Base-by-base conservation (phyloP, 92 coral and sea anemone genomes). In the Desmophyllum pertusum region DNA sequence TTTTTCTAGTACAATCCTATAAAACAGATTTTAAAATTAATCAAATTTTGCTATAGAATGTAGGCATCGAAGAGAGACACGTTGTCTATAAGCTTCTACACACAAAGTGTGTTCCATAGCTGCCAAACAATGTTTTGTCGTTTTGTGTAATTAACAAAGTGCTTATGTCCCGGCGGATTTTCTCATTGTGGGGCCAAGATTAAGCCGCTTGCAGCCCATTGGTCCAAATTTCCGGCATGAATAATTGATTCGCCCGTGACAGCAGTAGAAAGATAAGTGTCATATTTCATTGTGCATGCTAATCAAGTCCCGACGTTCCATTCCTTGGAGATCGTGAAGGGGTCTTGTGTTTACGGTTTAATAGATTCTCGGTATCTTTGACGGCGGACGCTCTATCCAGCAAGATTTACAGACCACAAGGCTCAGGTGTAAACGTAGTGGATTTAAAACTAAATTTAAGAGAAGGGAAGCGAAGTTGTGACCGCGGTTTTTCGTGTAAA, bases 281-380 rank as follows among this genome's bases (percentile, higher is more conserved):
- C 86, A 71, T 17, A 82, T 82, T 55, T 57, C 86, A 70, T 53
- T 69, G 43, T 17, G 67, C 30, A 69, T 37, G 51, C 50, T 79
- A 64, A 63, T 18, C 5, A 0, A 2, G n/a, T n/a, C 25, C 41
- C 41, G 13, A 33, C 74, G 41, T 50, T 11, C 74, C 82, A 81
- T 83, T 77, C 93, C 93, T 90, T 90, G 64, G 93, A 77, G 93
- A 90, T 90, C 82, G 82, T 0, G 85, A 57, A 61, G 55, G 76
- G 55, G 50, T 62, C 66, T 78, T 82, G 88, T 82, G 86, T 82
- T 82, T 72, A 82, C 86, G 59, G 86, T 82, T 23, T 21, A n/a
- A n/a, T n/a, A 67, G 45, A 67, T 67, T 67, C 59, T 11, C 17
- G 30, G 51, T 51, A 19, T 10, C 14, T 8, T 33, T 65, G 2